A percentile compares a stretch with the other conserved stretches of the same genome.
phyloP scores from a whole-genome alignment of 2,888 invertebrate species.

The Tachystola acroxantha region DNA sequence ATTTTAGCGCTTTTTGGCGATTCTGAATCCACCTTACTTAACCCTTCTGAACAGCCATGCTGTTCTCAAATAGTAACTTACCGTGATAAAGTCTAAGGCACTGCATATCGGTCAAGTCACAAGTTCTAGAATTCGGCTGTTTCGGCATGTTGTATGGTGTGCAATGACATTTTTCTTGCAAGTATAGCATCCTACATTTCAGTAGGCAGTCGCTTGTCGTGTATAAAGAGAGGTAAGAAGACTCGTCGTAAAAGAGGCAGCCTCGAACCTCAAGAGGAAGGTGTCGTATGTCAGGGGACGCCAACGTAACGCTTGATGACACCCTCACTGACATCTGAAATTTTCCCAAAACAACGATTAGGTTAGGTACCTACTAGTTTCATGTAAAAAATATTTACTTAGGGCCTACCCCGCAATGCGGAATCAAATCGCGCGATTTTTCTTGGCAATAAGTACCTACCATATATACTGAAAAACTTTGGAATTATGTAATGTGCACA shows the following conservation, averaged over 20 bases:
- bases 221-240: slow-evolving; percentile 59
- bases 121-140: slow-evolving; percentile 49
- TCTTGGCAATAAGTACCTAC: no score
- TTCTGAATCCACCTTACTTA: no score
- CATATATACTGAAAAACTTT: no score
- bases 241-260: slow-evolving; percentile 79
- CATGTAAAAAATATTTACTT: no score
- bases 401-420: no score
- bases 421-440: no score
- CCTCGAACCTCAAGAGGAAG: slow-evolving; percentile 59
- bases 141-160: slow-evolving; percentile 77
- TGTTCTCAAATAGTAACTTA: slow-evolving; percentile 32
- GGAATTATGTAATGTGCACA: no score
- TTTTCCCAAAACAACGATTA: no score
- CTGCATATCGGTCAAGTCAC: slow-evolving; percentile 68
- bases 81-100: slow-evolving; percentile 67
- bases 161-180: slow-evolving; percentile 72
- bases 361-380: no score
- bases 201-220: slow-evolving; percentile 79
- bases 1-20: no score
- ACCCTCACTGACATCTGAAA: slow-evolving; percentile 60
- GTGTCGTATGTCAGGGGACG: slow-evolving; percentile 64
- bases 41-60: no score
- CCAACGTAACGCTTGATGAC: slow-evolving; percentile 60
- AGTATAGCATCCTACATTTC: slow-evolving; percentile 74